Percentiles rank a stretch among this genome's conserved stretches.
phyloP scores from a whole-genome alignment of 2,888 invertebrate species.

The Acrobasis consociella region DNA sequence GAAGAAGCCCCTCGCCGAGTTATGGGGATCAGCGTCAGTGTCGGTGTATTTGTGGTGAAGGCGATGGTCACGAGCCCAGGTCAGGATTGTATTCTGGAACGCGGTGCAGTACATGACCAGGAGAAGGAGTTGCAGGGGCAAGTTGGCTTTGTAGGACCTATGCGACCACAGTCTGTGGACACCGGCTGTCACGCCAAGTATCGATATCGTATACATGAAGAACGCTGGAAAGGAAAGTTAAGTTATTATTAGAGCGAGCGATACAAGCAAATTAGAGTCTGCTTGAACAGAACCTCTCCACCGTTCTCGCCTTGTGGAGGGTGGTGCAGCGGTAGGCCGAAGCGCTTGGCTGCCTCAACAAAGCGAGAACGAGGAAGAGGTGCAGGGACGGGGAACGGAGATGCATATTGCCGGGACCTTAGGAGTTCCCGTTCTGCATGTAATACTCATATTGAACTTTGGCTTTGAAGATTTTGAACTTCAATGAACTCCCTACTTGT shows the following conservation, averaged over 20 bases:
- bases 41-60: constrained; percentile 87
- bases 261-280: too few relatives aligned
- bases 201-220: constrained; percentile 36
- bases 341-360: too few relatives aligned
- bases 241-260: background rate
- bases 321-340: too few relatives aligned
- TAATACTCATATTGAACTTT: too few relatives aligned
- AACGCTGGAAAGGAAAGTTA: constrained; percentile 37
- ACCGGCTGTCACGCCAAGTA: constrained; percentile 53
- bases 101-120: constrained; percentile 51
- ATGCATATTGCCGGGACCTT: too few relatives aligned
- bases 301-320: too few relatives aligned
- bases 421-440: too few relatives aligned
- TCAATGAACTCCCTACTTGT: too few relatives aligned
- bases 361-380: too few relatives aligned
- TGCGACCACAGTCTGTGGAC: constrained; percentile 54
- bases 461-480: too few relatives aligned
- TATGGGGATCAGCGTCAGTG: constrained; percentile 83
- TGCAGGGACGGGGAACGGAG: too few relatives aligned
- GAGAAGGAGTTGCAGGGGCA: constrained; percentile 49
- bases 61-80: constrained; percentile 85
- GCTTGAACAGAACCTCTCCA: too few relatives aligned
- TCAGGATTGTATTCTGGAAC: constrained; percentile 77
- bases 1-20: constrained; percentile 90
- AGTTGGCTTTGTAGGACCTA: constrained; percentile 50